Conservation (phyloP, 2,888 invertebrate species). For the Tiphia femorata region DNA sequence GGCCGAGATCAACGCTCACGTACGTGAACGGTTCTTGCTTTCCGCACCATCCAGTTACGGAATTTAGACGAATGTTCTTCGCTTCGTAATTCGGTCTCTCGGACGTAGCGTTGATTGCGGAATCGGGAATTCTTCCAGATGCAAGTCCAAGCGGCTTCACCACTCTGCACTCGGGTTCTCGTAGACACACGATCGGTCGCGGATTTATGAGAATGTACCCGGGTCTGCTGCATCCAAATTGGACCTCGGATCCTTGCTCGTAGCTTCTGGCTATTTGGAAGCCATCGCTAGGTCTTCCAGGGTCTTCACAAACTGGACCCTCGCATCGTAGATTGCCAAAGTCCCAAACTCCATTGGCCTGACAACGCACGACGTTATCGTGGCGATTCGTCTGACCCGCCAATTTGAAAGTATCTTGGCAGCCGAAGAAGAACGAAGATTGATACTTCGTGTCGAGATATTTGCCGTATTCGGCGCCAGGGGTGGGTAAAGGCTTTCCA, state of each 20-base stretch:
- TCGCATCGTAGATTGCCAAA: conserved; percentile 96
- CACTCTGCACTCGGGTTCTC: conserved; percentile 94
- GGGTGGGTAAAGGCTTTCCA: conserved; percentile 90
- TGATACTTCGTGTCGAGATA: conserved; percentile 90
- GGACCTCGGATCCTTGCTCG: conserved; percentile 91
- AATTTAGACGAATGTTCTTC: conserved; percentile 87
- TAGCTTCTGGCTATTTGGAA: conserved; percentile 86
- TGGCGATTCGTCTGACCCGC: conserved; percentile 93
- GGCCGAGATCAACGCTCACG: conserved; percentile 93
- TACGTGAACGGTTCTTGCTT: conserved; percentile 97
- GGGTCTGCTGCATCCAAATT: conserved; percentile 90
- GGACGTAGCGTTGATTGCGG: conserved; percentile 95
- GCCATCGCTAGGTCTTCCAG: conserved; percentile 94
- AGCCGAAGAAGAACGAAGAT: conserved; percentile 95
- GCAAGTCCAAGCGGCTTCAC: conserved; percentile 92
- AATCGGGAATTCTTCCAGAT: conserved; percentile 93
- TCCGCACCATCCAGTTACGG: conserved; percentile 97
- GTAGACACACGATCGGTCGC: conserved; percentile 88
- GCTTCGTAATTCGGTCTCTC: conserved; percentile 94
- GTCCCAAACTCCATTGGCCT: conserved; percentile 95
- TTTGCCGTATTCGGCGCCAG: conserved; percentile 94
- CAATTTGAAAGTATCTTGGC: conserved; percentile 94
- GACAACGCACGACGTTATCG: conserved; percentile 91
- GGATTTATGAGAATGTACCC: conserved; percentile 95
- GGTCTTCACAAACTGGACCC: conserved; percentile 97